Conservation (phyloP, 2,113 vertebrate species). For the Podarcis muralis region DNA sequence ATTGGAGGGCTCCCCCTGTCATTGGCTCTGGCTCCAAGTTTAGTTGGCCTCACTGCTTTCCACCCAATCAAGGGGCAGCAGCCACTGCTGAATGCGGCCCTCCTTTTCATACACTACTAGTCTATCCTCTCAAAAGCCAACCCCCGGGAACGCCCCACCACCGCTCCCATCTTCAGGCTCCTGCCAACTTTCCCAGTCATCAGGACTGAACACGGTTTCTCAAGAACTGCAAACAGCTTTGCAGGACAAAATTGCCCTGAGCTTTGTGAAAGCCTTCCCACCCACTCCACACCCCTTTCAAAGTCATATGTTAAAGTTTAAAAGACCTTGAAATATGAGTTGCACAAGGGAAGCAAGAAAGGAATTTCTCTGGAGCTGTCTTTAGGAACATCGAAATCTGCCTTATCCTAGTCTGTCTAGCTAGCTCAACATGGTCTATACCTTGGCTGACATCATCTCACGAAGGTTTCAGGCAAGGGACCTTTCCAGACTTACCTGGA, state of each 20-base stretch:
- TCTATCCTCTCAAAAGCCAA: background rate
- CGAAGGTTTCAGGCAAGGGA: too few relatives aligned
- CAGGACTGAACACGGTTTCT: constrained; percentile 31
- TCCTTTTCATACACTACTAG: fast-evolving
- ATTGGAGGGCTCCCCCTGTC: too few relatives aligned
- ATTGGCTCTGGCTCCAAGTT: too few relatives aligned
- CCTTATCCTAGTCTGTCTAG: too few relatives aligned
- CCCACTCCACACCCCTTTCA: background rate
- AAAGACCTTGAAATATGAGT: background rate
- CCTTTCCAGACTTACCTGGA: too few relatives aligned
- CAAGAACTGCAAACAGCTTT: constrained; percentile 55
- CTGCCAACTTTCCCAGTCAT: constrained; percentile 5
- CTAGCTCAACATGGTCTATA: too few relatives aligned
- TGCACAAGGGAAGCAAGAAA: too few relatives aligned
- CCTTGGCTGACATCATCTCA: too few relatives aligned
- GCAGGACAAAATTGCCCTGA: background rate
- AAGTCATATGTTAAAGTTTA: background rate
- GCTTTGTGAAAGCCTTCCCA: background rate
- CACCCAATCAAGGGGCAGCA: too few relatives aligned
- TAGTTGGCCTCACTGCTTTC: too few relatives aligned
- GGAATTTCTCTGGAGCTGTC: fast-evolving
- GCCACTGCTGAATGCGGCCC: fast-evolving
- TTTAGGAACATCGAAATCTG: background rate
- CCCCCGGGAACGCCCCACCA: background rate
- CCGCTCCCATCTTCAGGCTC: background rate